Conservation (phyloP, 2,797 vertebrate genomes). For the Microctenopoma stevenorrisi region DNA sequence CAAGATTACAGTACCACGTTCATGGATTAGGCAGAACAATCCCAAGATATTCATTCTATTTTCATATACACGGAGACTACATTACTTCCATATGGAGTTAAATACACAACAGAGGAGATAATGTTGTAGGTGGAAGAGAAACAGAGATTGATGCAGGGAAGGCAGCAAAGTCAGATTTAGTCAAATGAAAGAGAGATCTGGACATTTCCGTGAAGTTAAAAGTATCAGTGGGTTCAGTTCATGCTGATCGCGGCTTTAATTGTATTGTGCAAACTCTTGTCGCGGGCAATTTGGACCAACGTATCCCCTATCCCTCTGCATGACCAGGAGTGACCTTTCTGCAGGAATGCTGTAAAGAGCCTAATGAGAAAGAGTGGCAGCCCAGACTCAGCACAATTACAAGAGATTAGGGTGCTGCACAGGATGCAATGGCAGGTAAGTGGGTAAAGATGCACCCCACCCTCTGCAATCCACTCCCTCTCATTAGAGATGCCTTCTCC, state of each 20-base stretch:
- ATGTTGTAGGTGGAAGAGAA: constrained; percentile 24
- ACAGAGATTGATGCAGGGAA: constrained; percentile 27
- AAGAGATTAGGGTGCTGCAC: constrained; percentile 72
- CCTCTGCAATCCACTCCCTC: constrained; percentile 56
- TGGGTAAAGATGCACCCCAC: constrained; percentile 56
- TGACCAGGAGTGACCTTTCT: constrained; percentile 70
- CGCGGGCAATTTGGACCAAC: constrained; percentile 67
- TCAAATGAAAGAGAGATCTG: constrained; percentile 12
- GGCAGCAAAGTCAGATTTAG: constrained; percentile 9
- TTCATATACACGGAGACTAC: constrained; percentile 12
- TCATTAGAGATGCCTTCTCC: constrained; percentile 66
- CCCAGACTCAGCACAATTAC: constrained; percentile 69
- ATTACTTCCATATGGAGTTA: constrained; percentile 45
- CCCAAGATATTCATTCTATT: no score
- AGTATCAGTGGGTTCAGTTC: constrained; percentile 31
- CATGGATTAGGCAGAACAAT: no score
- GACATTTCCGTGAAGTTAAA: constrained; percentile 8
- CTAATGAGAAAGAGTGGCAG: constrained; percentile 77
- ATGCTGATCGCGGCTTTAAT: constrained; percentile 60
- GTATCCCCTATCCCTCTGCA: constrained; percentile 41
- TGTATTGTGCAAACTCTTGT: constrained; percentile 79
- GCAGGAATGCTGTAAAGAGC: constrained; percentile 72
- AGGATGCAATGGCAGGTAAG: constrained; percentile 64
- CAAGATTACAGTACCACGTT: no score
- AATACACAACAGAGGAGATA: constrained; percentile 35